Base-by-base conservation (phyloP, 2,888 invertebrate species). In the Eustalomyia histrio region DNA sequence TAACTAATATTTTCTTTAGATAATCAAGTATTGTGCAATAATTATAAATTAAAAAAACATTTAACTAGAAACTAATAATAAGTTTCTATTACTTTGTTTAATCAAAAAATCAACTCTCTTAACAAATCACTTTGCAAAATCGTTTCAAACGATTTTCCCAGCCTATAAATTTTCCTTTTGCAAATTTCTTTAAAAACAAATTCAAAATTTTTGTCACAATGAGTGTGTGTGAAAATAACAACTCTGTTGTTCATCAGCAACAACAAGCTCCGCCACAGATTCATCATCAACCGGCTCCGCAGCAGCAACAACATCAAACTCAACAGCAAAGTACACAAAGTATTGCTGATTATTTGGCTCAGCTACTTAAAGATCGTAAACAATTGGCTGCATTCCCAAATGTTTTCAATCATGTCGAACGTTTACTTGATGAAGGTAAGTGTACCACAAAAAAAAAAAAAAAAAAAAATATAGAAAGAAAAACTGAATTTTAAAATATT, bases 341-440 rank as follows among this genome's bases (percentile, higher is more conserved):
- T 93, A 97, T 97, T 93, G 98, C 99, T 92, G 99, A 99, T 93
- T 99, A 99, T 94, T 94, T 99, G 94, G 98, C 99, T 91, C 99
- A 99, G 93, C 95, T 99, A 93, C 94, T 99, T 91, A 99, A 99
- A 94, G 99, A 99, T 94, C 97, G 99, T 94, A 99, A 99, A 94
- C 99, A 99, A 94, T 94, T 99, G 92, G 97, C 98, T 90, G 99
- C 99, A 91, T 98, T 99, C 93, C 99, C 99, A 88, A 99, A 98
- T 94, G 97, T 99, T 92, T 99, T 99, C 94, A 95, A 97, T 93
- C 99, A 99, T 93, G 95, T 99, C 92, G 99, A 99, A 92, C 95
- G 99, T 92, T 95, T 99, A 89, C 94, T 99, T 91, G 99, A 99
- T 92, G 99, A 99, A 96, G 99, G 99, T 99, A 94, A 87, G 88